Base-by-base conservation (phyloP, 2,888 invertebrate species). In the Eledona agricola region DNA sequence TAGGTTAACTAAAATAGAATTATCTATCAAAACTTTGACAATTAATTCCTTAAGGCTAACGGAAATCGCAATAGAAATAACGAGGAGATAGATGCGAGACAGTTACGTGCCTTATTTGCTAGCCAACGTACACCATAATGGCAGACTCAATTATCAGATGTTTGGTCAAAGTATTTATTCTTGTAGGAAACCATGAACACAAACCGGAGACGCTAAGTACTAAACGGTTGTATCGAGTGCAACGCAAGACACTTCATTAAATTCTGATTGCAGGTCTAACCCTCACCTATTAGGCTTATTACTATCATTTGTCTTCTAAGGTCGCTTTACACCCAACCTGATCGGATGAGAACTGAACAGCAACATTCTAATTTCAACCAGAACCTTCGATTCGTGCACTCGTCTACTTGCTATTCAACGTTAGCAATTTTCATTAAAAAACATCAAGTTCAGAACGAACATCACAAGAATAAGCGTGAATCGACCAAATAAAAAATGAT, bases 1-100 rank as follows among this genome's bases (percentile, higher is more conserved):
- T 55, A 26, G 55, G 55, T 38, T 55, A 55, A 55, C 55, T 43
- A 12, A 55, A 55, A 55, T 55, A 55, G 55, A 51, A 43, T 43
- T 55, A 35, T 19, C 4, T 19, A 19, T 19, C n/a, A n/a, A 9
- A 22, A 4, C 22, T n/a, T n/a, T 28, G 28, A 7, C 31, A 31
- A 5, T 12, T 9, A 25, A 25, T 25, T 25, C 25, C 25, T 25
- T 22, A 4, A 22, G 20, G 20, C 20, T n/a, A 19, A n/a, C 20
- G n/a, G n/a, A n/a, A n/a, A n/a, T n/a, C n/a, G n/a, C n/a, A n/a
- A n/a, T n/a, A n/a, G n/a, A n/a, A 6, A 19, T 5, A 19, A 19
- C 4, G 6, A 4, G 6, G 4, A 19, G 19, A 5, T 19, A 40
- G n/a, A 19, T n/a, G 11, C 2, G 22, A 9, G 13, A 7, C 37